phyloP scores from a whole-genome alignment of 2,113 vertebrate genomes.

The Oreochromis aureus region DNA sequence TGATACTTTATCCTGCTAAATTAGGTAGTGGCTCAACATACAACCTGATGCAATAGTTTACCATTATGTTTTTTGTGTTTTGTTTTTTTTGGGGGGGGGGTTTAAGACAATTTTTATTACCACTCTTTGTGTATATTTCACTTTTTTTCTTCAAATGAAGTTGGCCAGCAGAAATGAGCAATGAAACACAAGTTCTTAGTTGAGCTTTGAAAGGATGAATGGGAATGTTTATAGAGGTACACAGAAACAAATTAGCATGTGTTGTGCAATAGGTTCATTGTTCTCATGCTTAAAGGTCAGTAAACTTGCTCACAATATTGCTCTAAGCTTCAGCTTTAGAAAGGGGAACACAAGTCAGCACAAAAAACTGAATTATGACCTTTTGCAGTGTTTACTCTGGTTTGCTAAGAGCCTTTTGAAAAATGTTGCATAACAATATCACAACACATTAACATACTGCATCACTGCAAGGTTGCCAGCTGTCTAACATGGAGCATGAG shows the following conservation, averaged over 20 bases:
- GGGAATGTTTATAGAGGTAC: neutral
- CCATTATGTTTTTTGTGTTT: neutral
- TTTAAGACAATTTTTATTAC: neutral
- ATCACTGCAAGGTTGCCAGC: neutral
- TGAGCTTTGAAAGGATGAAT: neutral
- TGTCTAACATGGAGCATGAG: neutral
- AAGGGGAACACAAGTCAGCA: constrained; percentile 25
- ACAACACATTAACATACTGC: neutral
- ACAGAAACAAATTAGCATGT: neutral
- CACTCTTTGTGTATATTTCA: neutral
- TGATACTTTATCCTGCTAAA: neutral
- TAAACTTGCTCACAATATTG: constrained; percentile 36
- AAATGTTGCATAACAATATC: constrained; percentile 44
- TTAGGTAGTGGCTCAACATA: neutral
- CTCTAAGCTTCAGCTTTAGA: neutral
- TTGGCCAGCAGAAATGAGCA: neutral
- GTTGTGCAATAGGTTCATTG: constrained; percentile 29
- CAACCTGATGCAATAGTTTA: neutral
- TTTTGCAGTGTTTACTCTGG: constrained; percentile 6
- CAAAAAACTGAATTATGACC: constrained; percentile 3
- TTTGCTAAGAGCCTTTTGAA: neutral
- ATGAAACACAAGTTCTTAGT: neutral
- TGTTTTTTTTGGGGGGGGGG: neutral
- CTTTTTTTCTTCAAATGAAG: neutral
- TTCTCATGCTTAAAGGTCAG: constrained; percentile 23